Base-by-base conservation (phyloP, 2,797 vertebrate species). In the Euthynnus affinis region DNA sequence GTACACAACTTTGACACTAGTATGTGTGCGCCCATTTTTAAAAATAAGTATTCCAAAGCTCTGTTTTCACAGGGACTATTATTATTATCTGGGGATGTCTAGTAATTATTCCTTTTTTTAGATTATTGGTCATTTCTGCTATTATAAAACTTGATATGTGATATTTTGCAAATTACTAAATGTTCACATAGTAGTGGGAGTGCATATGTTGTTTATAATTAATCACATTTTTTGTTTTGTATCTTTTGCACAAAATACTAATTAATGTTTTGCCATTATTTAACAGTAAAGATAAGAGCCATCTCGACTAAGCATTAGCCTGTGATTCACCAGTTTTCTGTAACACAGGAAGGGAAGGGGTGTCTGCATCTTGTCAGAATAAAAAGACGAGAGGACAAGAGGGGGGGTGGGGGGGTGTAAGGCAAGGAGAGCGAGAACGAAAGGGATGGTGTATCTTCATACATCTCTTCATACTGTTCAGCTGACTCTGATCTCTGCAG, bases 391-490 rank as follows among this genome's bases (percentile, higher is more conserved):
- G 49, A 58, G 1, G 15, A 74, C 22, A 70, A 48, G 17, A 70
- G 71, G 57, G 49, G 9, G 40, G 20, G 71, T 9, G 37, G 42
- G 23, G 20, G 15, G 44, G 8, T 49, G 48, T 44, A 51, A 52
- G 37, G 9, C 13, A 74, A 59, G 8, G 17, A 32, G 17, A 22
- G 5, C 49, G 25, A 46, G 13, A 32, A 32, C 6, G 29, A 32
- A 32, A 32, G 29, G 40, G 27, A 29, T 29, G 27, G 27, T 5
- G 27, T 29, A 29, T 29, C 27, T 29, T 29, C 71, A 3, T 52
- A 71, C 62, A 82, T 85, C 58, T 81, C 23, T 10, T 37, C 51
- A 64, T 0, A 51, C 67, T 64, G 60, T 76, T 76, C 40, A 76
- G 34, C 78, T 74, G 51, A 78, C 71, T 15, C 71, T 15, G 64